These are phyloP conservation scores for Tachysurus vachellii DNA, from an alignment of 2,113 vertebrate species.

Conservation along the genomic window DNA sequence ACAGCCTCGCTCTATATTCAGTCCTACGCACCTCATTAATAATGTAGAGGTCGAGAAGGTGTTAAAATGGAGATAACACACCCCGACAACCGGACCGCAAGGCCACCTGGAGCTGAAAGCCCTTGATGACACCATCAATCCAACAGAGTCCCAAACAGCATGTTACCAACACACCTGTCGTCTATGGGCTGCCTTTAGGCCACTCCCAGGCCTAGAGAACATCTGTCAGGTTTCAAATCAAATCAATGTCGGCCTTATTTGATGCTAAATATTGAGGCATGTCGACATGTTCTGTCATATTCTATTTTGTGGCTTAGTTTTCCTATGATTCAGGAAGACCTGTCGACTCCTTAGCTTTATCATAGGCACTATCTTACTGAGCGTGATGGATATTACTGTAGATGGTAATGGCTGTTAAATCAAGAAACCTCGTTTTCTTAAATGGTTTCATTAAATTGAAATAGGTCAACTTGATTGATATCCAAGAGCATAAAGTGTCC, in stretches of 20 bases:
- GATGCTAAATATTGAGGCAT: neutral
- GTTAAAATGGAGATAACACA: constrained; percentile 34
- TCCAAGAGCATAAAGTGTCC: neutral
- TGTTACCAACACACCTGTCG: constrained; percentile 20
- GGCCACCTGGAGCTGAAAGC: neutral
- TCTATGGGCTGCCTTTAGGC: constrained; percentile 7
- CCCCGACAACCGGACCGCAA: constrained; percentile 9
- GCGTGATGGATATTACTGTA: neutral
- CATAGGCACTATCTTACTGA: neutral
- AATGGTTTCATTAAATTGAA: constrained; percentile 5
- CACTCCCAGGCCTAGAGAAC: constrained; percentile 14
- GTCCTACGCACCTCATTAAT: constrained; percentile 35
- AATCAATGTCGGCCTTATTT: neutral
- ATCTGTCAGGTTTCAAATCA: constrained; percentile 15
- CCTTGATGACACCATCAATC: constrained; percentile 22
- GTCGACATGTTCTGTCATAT: neutral
- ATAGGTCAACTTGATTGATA: neutral
- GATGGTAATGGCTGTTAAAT: neutral
- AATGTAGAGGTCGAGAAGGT: constrained; percentile 26
- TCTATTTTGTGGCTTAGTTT: neutral
- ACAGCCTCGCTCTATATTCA: constrained; percentile 21
- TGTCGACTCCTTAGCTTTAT: neutral
- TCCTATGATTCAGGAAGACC: neutral
- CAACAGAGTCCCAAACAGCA: neutral
- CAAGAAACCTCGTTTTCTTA: neutral